These are phyloP conservation scores for Heliconius hortense DNA, from an alignment of 2,888 invertebrate species.

Conservation along the genomic window DNA sequence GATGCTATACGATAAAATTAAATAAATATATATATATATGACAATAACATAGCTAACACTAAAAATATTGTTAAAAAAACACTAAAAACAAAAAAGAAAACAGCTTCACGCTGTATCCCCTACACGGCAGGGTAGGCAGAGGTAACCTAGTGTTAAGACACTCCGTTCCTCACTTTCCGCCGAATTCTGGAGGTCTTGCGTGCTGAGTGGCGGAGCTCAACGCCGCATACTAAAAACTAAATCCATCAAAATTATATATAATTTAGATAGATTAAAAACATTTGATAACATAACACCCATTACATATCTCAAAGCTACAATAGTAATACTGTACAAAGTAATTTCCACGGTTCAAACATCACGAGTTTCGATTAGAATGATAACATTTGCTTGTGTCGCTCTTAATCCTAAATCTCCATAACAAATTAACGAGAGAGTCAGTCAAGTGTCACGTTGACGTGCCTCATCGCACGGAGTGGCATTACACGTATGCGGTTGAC, in stretches of 20 bases:
- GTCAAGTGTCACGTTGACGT: conserved; percentile 68
- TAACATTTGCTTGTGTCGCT: conserved; percentile 53
- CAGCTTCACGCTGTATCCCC: no score
- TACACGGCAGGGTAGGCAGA: no score
- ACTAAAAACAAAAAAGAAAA: no score
- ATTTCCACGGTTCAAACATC: conserved; percentile 11
- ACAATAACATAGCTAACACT: no score
- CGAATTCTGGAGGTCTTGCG: no score
- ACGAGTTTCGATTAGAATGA: conserved; percentile 50
- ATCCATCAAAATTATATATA: background rate
- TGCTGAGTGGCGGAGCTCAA: no score
- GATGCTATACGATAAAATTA: no score
- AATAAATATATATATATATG: no score
- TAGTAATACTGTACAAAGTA: background rate
- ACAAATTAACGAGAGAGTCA: conserved; percentile 76
- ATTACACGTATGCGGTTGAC: conserved; percentile 52
- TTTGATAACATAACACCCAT: background rate
- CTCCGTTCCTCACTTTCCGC: no score
- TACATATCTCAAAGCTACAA: background rate
- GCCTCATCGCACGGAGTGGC: conserved; percentile 60
- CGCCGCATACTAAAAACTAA: no score
- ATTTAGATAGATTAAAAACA: background rate
- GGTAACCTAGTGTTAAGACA: no score
- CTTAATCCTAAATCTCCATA: conserved; percentile 59
- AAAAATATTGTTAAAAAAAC: no score